A percentile compares a stretch with the other conserved stretches of the same genome.
phyloP scores from a whole-genome alignment of 2,888 invertebrate species.

The Ashinkailepas kermadecensis region DNA sequence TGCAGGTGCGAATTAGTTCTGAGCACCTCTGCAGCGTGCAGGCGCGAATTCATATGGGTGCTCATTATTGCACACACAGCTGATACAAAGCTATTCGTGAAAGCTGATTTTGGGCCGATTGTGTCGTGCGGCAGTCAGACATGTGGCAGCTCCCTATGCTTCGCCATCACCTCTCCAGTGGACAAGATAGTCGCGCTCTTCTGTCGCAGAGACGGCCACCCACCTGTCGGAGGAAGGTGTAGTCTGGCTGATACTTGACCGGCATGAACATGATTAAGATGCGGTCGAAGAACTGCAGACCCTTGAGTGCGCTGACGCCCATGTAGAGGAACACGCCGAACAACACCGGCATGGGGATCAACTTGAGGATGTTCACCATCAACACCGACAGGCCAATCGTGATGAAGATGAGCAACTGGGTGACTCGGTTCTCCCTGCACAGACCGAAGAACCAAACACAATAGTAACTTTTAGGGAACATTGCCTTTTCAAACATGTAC shows the following conservation, averaged over 20 bases:
- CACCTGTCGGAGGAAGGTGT: slow-evolving; percentile 48
- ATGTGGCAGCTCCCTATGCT: too few species aligned
- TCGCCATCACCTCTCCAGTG: too few species aligned
- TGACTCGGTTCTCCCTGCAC: slow-evolving; percentile 48
- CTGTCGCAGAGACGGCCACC: too few species aligned
- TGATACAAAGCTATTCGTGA: too few species aligned
- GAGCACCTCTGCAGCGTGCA: too few species aligned
- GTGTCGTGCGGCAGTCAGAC: too few species aligned
- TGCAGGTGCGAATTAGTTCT: too few species aligned
- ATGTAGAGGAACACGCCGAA: slow-evolving; percentile 97
- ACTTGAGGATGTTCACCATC: slow-evolving; percentile 47
- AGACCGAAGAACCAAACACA: slow-evolving; percentile 18
- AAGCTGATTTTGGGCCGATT: too few species aligned
- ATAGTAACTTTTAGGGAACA: too few species aligned
- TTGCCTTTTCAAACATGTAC: background rate
- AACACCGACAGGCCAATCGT: slow-evolving; percentile 51
- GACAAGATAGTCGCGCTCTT: too few species aligned
- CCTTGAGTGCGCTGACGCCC: slow-evolving; percentile 63
- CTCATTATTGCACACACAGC: too few species aligned
- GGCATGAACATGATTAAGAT: slow-evolving; percentile 52
- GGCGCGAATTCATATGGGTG: too few species aligned
- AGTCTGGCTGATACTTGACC: slow-evolving; percentile 53
- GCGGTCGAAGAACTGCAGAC: slow-evolving; percentile 51
- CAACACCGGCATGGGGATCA: slow-evolving; percentile 93
- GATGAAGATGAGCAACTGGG: slow-evolving; percentile 49